phyloP scores from a whole-genome alignment of 2,888 invertebrate genomes.

The Neelides folsomi region DNA sequence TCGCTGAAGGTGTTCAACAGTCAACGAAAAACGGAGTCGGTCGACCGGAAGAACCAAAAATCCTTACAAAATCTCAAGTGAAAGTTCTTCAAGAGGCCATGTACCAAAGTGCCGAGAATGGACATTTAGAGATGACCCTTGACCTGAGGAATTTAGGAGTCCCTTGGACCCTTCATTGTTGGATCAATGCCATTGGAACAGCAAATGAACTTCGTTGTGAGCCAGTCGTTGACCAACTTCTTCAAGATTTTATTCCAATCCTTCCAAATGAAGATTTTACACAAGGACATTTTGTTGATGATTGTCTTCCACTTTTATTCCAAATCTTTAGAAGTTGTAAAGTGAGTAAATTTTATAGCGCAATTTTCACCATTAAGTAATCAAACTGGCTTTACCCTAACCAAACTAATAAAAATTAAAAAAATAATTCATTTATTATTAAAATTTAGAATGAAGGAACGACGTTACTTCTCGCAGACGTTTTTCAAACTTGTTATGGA shows the following conservation, averaged over 20 bases:
- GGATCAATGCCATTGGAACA: conserved; percentile 77
- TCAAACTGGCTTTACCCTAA: neutral
- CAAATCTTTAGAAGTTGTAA: conserved; percentile 81
- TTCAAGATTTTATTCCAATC: conserved; percentile 80
- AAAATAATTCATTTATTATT: conserved; percentile 7
- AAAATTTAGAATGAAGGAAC: conserved; percentile 67
- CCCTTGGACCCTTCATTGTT: conserved; percentile 82
- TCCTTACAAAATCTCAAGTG: conserved; percentile 64
- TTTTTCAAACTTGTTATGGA: conserved; percentile 76
- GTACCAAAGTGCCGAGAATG: conserved; percentile 86
- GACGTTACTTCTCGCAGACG: conserved; percentile 69
- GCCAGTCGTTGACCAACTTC: conserved; percentile 69
- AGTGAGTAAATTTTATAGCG: conserved; percentile 41
- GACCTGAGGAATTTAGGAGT: conserved; percentile 74
- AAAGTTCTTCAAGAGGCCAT: conserved; percentile 80
- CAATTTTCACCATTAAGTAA: neutral
- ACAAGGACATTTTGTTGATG: conserved; percentile 62
- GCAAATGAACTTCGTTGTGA: conserved; percentile 73
- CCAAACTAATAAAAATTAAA: no score
- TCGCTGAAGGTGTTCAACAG: conserved; percentile 59
- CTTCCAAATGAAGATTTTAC: conserved; percentile 79
- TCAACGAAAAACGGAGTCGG: conserved; percentile 33
- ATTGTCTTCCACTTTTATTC: conserved; percentile 75
- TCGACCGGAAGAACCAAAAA: conserved; percentile 36
- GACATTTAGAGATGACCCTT: conserved; percentile 78